phyloP scores from a whole-genome alignment of 2,797 vertebrate species.

The Sebastes itinus region DNA sequence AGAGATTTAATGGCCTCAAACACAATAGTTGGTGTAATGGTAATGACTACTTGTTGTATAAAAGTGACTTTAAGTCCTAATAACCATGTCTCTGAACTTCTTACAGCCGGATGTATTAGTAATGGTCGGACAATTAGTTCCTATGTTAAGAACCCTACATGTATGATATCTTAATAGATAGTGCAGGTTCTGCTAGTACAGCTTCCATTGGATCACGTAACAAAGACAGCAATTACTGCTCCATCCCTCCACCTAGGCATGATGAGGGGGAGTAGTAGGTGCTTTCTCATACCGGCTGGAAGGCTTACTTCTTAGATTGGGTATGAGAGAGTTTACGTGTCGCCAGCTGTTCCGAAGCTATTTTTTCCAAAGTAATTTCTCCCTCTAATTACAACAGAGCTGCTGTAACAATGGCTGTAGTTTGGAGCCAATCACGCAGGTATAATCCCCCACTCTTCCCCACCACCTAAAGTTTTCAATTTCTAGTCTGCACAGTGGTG shows the following conservation, averaged over 20 bases:
- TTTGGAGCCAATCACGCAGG: conserved; percentile 81
- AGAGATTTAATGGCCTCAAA: not conserved
- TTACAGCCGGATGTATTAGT: not conserved
- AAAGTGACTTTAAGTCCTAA: conserved; percentile 4
- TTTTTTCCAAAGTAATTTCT: conserved; percentile 83
- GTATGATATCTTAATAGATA: conserved; percentile 53
- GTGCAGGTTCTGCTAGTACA: not conserved
- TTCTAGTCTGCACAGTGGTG: conserved; percentile 69
- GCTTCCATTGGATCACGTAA: conserved; percentile 45
- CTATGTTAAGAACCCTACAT: conserved; percentile 6
- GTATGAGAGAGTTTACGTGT: conserved; percentile 70
- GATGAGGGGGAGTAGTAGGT: conserved; percentile 22
- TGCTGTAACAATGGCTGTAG: conserved; percentile 80
- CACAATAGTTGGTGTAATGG: not conserved
- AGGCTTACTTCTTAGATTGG: conserved; percentile 69
- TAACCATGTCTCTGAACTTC: conserved; percentile 6
- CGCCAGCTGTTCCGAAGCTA: conserved; percentile 75
- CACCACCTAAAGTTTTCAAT: conserved; percentile 80
- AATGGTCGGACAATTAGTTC: not conserved
- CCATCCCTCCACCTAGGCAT: conserved; percentile 23
- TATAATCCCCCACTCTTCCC: conserved; percentile 80
- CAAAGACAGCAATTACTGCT: conserved; percentile 63
- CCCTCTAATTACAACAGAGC: conserved; percentile 82
- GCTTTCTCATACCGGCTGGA: conserved; percentile 51
- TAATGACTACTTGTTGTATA: conserved; percentile 11